Base-by-base conservation (phyloP, 2,113 vertebrate species). In the Gila orcuttii region DNA sequence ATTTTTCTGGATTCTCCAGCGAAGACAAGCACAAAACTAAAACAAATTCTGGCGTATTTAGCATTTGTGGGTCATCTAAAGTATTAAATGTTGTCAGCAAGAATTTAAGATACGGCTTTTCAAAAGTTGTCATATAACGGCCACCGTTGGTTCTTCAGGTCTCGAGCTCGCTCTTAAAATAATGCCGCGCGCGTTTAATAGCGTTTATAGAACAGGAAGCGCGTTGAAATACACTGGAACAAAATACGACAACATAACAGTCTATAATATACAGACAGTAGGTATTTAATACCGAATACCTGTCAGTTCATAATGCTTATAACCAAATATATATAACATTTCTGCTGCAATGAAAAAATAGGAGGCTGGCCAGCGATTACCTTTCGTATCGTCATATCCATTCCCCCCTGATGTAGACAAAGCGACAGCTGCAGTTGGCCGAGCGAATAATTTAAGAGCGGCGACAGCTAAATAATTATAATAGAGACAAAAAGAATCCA, bases 351-450 rank as follows among this genome's bases (percentile, higher is more conserved):
- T 81, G 15, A 86, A 39, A 57, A 45, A 25, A 19, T n/a, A 60
- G 55, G 77, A 59, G 77, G 33, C 33, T 79, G 77, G 23, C 33
- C 57, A 66, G 57, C 74, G 52, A 59, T 89, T 87, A 90, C 89
- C 87, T 90, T 77, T 42, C 45, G 76, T 81, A 76, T 86, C 75
- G 68, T 77, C 60, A 81, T 45, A 25, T 47, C 77, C 85, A 88
- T 89, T 55, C 77, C 86, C 47, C 50, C 74, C 52, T 33, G 28
- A 17, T 69, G 77, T 55, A 57, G 60, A 80, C 80, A 85, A 64
- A 85, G 81, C 82, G 21, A 33, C 66, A 73, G 69, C 81, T 84
- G 74, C 75, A 60, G 69, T 5, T 83, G 52, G 9, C 19, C 39
- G 33, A 84, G 42, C 19, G 50, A 85, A 75, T 57, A 57, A 75